These are phyloP conservation scores for Toxotes chatareus DNA, from an alignment of 2,113 vertebrate species.

Conservation along the genomic window DNA sequence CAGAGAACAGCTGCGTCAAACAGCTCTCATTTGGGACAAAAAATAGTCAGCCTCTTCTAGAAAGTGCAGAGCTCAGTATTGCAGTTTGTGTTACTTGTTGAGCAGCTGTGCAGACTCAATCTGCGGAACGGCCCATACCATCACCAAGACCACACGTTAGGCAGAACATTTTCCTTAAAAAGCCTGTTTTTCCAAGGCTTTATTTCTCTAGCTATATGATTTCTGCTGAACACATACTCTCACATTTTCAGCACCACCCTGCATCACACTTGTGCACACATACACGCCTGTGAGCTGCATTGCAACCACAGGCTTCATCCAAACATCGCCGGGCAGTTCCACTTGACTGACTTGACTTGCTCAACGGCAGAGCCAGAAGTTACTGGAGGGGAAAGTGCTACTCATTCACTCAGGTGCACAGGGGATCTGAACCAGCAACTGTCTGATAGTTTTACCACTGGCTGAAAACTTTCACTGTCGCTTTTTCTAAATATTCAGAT, in stretches of 20 bases:
- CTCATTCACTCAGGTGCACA: constrained; percentile 30
- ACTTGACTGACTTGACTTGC: constrained; percentile 53
- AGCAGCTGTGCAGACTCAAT: constrained; percentile 49
- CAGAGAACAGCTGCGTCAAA: constrained; percentile 58
- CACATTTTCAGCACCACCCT: constrained; percentile 28
- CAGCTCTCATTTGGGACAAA: constrained; percentile 43
- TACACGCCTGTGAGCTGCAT: constrained; percentile 42
- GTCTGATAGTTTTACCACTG: neutral
- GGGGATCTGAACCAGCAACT: constrained; percentile 37
- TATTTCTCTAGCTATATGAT: constrained; percentile 48
- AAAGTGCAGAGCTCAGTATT: constrained; percentile 52
- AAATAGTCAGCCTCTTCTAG: constrained; percentile 32
- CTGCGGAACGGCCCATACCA: constrained; percentile 23
- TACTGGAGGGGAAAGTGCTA: constrained; percentile 31
- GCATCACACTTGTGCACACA: constrained; percentile 42
- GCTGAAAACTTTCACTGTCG: constrained; percentile 4
- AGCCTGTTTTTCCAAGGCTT: constrained; percentile 16
- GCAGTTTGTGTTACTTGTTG: constrained; percentile 42
- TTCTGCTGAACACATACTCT: constrained; percentile 49
- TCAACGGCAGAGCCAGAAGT: constrained; percentile 51
- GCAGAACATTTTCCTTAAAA: constrained; percentile 50
- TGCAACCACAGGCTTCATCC: constrained; percentile 43
- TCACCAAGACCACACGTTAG: constrained; percentile 43
- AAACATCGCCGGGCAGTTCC: constrained; percentile 53
- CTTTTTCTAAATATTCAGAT: neutral